phyloP scores from a whole-genome alignment of 2,797 vertebrate genomes.

The Periophthalmus magnuspinnatus region DNA sequence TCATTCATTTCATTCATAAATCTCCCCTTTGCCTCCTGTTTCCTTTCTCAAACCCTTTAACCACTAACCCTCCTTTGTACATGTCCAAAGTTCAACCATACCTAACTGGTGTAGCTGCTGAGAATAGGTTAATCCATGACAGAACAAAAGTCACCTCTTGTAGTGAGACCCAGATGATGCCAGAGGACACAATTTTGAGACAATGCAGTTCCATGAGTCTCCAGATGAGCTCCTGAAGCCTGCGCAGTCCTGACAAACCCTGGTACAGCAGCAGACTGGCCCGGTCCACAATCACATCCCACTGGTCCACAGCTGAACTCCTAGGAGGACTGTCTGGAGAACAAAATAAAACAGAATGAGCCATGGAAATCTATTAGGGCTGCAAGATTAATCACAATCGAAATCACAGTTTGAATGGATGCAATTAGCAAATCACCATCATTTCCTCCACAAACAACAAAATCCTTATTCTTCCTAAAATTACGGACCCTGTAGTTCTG shows the following conservation, averaged over 20 bases:
- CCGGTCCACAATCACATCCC: slow-evolving; percentile 70
- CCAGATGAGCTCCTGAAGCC: slow-evolving; percentile 74
- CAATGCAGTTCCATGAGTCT: slow-evolving; percentile 80
- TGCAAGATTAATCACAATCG: too few relatives aligned
- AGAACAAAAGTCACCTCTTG: slow-evolving; percentile 67
- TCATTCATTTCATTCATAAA: too few relatives aligned
- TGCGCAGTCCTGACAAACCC: slow-evolving; percentile 56
- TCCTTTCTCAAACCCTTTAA: too few relatives aligned
- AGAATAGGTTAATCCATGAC: not conserved
- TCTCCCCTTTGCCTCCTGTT: too few relatives aligned
- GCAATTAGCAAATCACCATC: too few relatives aligned
- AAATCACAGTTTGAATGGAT: too few relatives aligned
- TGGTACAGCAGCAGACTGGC: slow-evolving; percentile 68
- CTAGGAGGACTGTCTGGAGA: slow-evolving; percentile 33
- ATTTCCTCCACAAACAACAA: too few relatives aligned
- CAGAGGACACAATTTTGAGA: slow-evolving; percentile 73
- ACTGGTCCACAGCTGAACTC: slow-evolving; percentile 50
- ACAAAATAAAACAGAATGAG: not conserved
- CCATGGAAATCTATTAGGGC: not conserved
- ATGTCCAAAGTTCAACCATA: too few relatives aligned
- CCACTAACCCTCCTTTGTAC: too few relatives aligned
- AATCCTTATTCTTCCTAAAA: not conserved
- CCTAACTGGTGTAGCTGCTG: not conserved
- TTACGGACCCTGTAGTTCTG: not conserved
- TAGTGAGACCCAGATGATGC: slow-evolving; percentile 78